phyloP scores from a whole-genome alignment of 2,113 vertebrate genomes.

The Tinamus guttatus region DNA sequence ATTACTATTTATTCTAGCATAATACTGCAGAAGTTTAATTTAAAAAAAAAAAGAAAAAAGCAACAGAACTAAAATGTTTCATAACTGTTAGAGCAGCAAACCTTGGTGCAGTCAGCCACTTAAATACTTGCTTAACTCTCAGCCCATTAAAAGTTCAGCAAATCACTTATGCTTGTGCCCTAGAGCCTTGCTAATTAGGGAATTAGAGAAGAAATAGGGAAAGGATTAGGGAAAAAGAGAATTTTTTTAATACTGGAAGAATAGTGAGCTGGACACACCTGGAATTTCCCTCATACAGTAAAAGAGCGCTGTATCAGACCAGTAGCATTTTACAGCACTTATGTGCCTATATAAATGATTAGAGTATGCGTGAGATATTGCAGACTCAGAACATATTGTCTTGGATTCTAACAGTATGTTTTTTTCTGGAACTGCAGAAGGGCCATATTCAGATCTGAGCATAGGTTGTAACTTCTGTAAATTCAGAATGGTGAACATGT shows the following conservation, averaged over 20 bases:
- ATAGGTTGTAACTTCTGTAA: background rate
- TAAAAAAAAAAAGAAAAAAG: background rate
- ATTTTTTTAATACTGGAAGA: background rate
- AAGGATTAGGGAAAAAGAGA: background rate
- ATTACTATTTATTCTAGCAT: background rate
- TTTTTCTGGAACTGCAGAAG: background rate
- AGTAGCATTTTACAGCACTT: background rate
- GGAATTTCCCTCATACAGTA: background rate
- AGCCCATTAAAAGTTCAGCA: background rate
- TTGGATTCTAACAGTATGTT: background rate
- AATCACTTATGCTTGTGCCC: background rate
- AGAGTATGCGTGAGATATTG: background rate
- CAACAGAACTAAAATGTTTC: background rate
- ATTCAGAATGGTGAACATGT: background rate
- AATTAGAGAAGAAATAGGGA: background rate
- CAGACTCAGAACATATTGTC: fast-evolving
- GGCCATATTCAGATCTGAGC: background rate
- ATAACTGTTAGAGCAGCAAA: background rate
- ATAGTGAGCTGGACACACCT: background rate
- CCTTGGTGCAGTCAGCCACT: background rate
- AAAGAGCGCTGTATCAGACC: background rate
- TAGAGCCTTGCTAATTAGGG: background rate
- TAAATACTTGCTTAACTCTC: background rate
- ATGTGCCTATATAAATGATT: background rate
- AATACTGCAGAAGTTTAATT: background rate